Base-by-base conservation (phyloP, 2,888 invertebrate genomes). In the Pandemis cinnamomeana region DNA sequence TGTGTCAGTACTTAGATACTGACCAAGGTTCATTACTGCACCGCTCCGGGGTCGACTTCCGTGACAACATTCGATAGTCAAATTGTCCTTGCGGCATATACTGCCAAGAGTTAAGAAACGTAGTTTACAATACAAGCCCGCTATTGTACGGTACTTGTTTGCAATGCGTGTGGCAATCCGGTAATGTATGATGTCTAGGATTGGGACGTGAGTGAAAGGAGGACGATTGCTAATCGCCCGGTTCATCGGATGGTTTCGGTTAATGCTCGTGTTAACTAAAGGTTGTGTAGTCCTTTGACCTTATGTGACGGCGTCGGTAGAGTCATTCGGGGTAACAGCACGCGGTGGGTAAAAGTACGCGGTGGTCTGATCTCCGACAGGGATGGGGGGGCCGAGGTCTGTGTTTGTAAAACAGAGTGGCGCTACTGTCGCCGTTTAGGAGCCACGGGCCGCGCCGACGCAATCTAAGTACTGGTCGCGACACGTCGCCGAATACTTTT, bases 151-250 rank as follows among this genome's bases (percentile, higher is more conserved):
- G 51, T 60, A 48, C 51, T 41, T 13, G 72, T 41, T 51, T 27
- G 53, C 60, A 51, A 51, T 48, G 27, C 63, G 27, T 72, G 72
- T 72, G 69, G 72, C 60, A 72, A 72, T 68, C 20, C 51, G 7
- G 68, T 72, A 69, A 72, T 69, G 72, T 64, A 62, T 42, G 36
- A 8, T 8, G 20, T 10, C 67, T 48, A 53, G 58, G 27, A 72
- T 20, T 51, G 78, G 85, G 79, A 82, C 82, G 79, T 77, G 78
- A 81, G 86, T 87, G 91, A 91, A 91, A 90, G 89, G 89, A 85
- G 82, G 82, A 82, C 82, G 66, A 71, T 77, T 76, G 73, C 69
- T 75, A 70, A 66, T 71, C 42, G 42, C 15, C 8, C 44, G 61
- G 53, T 46, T 55, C 72, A 60, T 66, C 15, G 27, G 15, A 71